Base-by-base conservation (phyloP, 2,113 vertebrate genomes). In the Alosa alosa region DNA sequence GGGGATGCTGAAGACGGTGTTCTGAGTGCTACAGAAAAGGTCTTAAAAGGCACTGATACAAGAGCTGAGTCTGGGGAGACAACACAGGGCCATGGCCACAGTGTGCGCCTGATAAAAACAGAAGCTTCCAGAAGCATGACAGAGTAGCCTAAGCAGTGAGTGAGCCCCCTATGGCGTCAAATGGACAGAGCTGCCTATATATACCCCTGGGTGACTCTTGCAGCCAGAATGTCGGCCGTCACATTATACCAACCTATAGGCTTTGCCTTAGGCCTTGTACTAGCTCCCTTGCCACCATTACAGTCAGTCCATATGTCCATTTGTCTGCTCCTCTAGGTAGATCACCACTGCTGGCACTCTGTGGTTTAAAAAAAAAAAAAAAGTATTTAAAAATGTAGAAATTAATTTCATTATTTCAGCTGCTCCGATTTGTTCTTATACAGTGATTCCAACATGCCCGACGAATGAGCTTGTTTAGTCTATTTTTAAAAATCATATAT, bases 241-340 rank as follows among this genome's bases (percentile, higher is more conserved):
- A 75, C 57, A 82, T 7, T 86, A 57, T 83, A 57, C 47, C 31
- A 44, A 60, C 83, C 7, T 5, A 7, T 5, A 36, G 39, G 45
- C 39, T 81, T 81, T 81, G n/a, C 82, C 68, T 83, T 72, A 64
- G 39, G n/a, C 22, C 64, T 72, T 1, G 1, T 22, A 4, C 55
- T 78, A 41, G 20, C 45, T 78, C 81, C 85, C 6, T 75, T 87
- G 75, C 84, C 11, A 31, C 72, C 72, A 78, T 78, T 36, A 31
- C 60, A 84, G 82, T 81, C 11, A 78, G 72, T 78, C 36, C 25
- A 41, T n/a, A 83, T 87, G 83, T 82, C 78, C 83, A 81, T 78
- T 46, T 41, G 52, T 87, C 83, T 84, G 83, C 83, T 82, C 13
- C 36, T 72, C 57, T 78, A 84, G 60, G 85, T 83, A 55, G 86